Conservation (phyloP, 2,797 vertebrate species). For the Halcyon badia region DNA sequence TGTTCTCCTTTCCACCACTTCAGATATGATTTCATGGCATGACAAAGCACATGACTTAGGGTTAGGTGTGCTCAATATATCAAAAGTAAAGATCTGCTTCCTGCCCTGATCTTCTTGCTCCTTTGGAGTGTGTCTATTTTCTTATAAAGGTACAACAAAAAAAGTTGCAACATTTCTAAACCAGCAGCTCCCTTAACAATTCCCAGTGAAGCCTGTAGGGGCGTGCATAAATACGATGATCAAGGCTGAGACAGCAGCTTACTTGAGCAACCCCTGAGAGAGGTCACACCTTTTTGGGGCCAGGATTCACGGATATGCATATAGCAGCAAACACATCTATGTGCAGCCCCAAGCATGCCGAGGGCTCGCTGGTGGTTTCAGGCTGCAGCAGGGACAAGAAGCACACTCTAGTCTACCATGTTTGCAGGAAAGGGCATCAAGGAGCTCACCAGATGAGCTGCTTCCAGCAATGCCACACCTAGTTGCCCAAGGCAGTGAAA, state of each 20-base stretch:
- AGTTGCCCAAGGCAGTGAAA: background rate
- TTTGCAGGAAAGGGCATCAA: background rate
- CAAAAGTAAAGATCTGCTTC: background rate
- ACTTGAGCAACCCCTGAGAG: background rate
- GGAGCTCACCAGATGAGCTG: background rate
- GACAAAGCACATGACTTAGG: background rate
- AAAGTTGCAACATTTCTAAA: background rate
- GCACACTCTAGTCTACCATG: accelerated
- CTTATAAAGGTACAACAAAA: background rate
- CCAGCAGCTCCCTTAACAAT: background rate
- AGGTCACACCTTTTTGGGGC: background rate
- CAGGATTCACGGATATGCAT: background rate
- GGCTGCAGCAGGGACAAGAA: background rate
- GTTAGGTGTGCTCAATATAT: background rate
- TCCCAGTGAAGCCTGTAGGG: background rate
- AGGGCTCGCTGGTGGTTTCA: background rate
- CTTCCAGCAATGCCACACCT: background rate
- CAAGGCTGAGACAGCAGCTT: background rate
- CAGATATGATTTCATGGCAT: background rate
- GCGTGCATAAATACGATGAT: accelerated
- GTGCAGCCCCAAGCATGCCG: accelerated
- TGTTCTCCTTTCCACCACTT: background rate
- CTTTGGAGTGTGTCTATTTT: background rate
- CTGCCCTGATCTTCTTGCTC: background rate
- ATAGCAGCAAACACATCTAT: background rate